phyloP scores from a whole-genome alignment of 1,140 invertebrate genomes.

The Aricia agestis region DNA sequence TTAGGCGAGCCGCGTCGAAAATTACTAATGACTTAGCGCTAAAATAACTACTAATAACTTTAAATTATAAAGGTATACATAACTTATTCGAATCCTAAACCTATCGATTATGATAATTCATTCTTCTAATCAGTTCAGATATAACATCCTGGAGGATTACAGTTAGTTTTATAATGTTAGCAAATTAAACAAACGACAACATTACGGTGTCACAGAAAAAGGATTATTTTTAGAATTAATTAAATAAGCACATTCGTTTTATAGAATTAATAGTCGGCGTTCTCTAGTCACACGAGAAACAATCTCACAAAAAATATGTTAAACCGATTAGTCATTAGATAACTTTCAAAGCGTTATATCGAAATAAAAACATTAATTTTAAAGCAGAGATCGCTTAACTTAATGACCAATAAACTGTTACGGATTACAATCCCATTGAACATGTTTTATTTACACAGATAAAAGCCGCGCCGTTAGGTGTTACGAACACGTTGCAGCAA shows the following conservation, averaged over 20 bases:
- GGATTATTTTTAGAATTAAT: not conserved
- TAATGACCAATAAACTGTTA: conserved; percentile 10
- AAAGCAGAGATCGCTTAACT: conserved; percentile 5
- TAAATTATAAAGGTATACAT: not conserved
- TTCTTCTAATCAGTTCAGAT: not conserved
- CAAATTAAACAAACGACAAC: no score
- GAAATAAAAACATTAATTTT: conserved; percentile 11
- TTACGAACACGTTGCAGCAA: conserved; percentile 17
- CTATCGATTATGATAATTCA: not conserved
- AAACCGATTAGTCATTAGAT: conserved; percentile 16
- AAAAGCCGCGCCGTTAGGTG: conserved; percentile 6
- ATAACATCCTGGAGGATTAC: not conserved
- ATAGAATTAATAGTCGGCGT: not conserved
- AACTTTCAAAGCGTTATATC: conserved; percentile 14
- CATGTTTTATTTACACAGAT: conserved; percentile 18
- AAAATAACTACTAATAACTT: not conserved
- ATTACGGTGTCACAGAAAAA: not conserved
- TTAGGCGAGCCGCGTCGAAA: not conserved
- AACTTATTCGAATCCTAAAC: not conserved
- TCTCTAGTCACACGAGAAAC: not conserved
- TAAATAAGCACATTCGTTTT: not conserved
- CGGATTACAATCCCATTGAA: conserved; percentile 1
- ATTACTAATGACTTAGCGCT: conserved; percentile 7
- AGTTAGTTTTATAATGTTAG: no score
- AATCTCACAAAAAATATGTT: conserved; percentile 7